These are phyloP conservation scores for Chaetura pelagica DNA, from an alignment of 2,113 vertebrate genomes.

Conservation along the genomic window DNA sequence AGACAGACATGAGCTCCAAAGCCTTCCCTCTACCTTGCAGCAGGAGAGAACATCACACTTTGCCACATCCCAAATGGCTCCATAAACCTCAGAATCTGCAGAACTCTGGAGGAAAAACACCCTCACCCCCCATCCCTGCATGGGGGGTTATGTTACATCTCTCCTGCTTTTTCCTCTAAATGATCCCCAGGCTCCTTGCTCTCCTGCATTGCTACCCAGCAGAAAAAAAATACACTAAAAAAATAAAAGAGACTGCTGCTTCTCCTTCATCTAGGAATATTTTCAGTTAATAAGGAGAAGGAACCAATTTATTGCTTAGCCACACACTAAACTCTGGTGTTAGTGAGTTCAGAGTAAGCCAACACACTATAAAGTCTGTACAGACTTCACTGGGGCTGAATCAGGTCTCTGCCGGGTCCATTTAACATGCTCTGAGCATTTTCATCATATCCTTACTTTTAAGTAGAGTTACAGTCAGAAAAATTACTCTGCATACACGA, in stretches of 20 bases:
- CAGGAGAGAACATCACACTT: accelerated
- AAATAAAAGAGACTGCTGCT: neutral
- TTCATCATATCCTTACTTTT: conserved; percentile 72
- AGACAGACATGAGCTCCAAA: neutral
- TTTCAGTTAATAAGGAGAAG: conserved; percentile 12
- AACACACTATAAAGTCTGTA: neutral
- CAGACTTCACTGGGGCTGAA: conserved; percentile 1
- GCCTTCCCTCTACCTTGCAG: neutral
- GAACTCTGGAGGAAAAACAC: neutral
- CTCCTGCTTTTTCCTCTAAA: neutral
- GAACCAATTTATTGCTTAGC: conserved; percentile 65
- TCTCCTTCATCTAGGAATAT: neutral
- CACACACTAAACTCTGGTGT: conserved; percentile 52
- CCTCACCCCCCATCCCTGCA: neutral
- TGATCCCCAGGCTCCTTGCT: accelerated
- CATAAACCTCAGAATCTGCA: neutral
- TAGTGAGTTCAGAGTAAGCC: conserved; percentile 1
- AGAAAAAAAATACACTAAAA: neutral
- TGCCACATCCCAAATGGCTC: accelerated
- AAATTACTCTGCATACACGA: conserved; percentile 70
- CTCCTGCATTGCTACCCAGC: neutral
- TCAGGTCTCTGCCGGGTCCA: conserved; percentile 25
- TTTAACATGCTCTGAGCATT: conserved; percentile 72
- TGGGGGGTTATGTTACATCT: neutral
- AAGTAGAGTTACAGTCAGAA: conserved; percentile 69